Evolutionary conservation across 53 echinoderm and acorn worm species (phyloP).

Genomic region (Arbacia lixula): DNA sequence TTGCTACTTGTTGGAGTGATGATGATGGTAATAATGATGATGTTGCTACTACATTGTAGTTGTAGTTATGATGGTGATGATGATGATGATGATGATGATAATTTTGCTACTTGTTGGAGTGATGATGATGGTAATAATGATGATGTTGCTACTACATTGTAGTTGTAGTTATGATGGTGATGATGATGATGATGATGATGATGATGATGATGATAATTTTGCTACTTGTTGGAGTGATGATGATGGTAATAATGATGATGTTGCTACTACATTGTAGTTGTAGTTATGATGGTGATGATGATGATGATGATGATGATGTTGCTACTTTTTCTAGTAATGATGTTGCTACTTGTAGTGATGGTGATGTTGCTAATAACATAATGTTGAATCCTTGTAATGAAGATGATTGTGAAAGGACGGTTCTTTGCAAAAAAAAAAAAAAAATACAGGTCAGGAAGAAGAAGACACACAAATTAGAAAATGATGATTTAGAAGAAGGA

Average conservation of each 20-base stretch:
- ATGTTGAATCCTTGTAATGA: too few species aligned
- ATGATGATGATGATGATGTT: not conserved
- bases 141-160: not conserved
- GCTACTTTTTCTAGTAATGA: not conserved
- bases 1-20: not conserved
- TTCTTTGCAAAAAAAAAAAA: too few species aligned
- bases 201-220: conserved; percentile 22
- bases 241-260: conserved; percentile 12
- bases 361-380: not conserved
- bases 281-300: not conserved
- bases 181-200: conserved; percentile 5
- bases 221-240: not conserved
- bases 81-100: not conserved
- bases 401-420: too few species aligned
- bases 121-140: not conserved
- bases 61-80: not conserved
- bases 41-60: too few species aligned
- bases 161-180: conserved; percentile 1
- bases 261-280: not conserved
- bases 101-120: not conserved
- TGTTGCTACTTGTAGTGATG: not conserved
- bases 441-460: too few species aligned
- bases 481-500: too few species aligned
- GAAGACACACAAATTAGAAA: too few species aligned
- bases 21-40: not conserved